These are phyloP conservation scores for Saxicola maurus DNA, from an alignment of 2,797 vertebrate genomes.

Conservation along the genomic window DNA sequence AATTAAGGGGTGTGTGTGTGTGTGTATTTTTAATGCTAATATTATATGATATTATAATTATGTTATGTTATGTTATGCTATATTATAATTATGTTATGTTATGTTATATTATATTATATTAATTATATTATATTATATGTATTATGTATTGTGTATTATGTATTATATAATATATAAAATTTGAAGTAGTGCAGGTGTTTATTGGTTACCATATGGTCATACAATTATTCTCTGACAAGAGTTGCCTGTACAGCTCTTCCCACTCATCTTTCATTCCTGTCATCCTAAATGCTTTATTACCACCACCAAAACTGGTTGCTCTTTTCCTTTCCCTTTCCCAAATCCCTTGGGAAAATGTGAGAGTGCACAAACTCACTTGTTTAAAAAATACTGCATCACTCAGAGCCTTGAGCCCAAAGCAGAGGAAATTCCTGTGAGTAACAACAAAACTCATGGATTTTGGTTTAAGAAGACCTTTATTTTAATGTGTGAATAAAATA, in stretches of 20 bases:
- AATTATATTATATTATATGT: too few relatives aligned
- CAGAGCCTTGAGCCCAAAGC: neutral
- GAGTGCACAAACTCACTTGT: neutral
- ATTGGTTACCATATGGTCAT: neutral
- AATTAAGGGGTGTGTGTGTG: neutral
- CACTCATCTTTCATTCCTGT: neutral
- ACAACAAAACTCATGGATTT: neutral
- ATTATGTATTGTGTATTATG: too few relatives aligned
- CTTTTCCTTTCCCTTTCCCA: neutral
- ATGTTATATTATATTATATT: too few relatives aligned
- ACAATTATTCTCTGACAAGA: neutral
- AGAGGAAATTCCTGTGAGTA: neutral
- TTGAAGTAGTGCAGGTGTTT: neutral
- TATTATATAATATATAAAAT: too few relatives aligned
- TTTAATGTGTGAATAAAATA: conserved; percentile 22
- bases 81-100: too few relatives aligned
- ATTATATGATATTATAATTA: too few relatives aligned
- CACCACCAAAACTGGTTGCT: neutral
- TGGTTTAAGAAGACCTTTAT: conserved; percentile 29
- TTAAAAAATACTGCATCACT: neutral
- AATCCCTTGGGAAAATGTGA: neutral
- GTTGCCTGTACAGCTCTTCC: neutral
- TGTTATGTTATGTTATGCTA: too few relatives aligned
- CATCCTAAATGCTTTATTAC: neutral
- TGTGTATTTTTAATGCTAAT: neutral